Evolutionary conservation across 1,140 invertebrate species (phyloP), one percentile per base, ranked within the genome.

Genomic region (Drosophila novamexicana): DNA sequence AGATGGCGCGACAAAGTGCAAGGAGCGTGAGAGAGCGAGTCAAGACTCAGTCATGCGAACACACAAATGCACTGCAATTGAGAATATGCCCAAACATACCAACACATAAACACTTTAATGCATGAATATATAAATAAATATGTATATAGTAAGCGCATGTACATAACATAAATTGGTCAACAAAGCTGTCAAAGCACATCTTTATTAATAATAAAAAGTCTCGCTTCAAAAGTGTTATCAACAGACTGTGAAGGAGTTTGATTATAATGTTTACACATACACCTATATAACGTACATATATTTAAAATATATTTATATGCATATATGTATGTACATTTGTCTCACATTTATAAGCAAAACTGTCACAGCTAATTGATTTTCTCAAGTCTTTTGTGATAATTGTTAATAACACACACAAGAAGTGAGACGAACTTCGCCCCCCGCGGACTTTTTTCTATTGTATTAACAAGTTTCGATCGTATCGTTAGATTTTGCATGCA

Each of bases 31-130:
- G 49, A 54, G 49, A 59, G 56, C 45, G 22, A 16, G 42, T 34
- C 40, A 47, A 45, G 39, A 40, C 22, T 44, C 10, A 53, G 54
- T 40, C 32, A 68, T 36, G 39, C 40, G 2, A 44, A 58, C 70
- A 73, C 53, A 73, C 34, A 53, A 73, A 68, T 73, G 49, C 70
- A 50, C 70, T 73, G 34, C 39, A 61, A 54, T 73, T 59, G 47
- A 37, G 32, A 10, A 16, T 47, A 1, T 58, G 18, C 12, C 5
- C 12, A 16, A 42, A n/a, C 16, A 56, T 16, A 18, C n/a, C 36
- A n/a, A 2, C 53, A 49, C 29, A 7, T 37, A 29, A 14, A 32
- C 14, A 32, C 10, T 52, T 42, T 8, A 18, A 44, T 58, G 32
- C 5, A 53, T 37, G 8, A 16, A 53, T 37, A 10, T 14, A 53